Evolutionary conservation across 2,797 vertebrate species (phyloP).

Genomic region (Mionectes olivaceus): DNA sequence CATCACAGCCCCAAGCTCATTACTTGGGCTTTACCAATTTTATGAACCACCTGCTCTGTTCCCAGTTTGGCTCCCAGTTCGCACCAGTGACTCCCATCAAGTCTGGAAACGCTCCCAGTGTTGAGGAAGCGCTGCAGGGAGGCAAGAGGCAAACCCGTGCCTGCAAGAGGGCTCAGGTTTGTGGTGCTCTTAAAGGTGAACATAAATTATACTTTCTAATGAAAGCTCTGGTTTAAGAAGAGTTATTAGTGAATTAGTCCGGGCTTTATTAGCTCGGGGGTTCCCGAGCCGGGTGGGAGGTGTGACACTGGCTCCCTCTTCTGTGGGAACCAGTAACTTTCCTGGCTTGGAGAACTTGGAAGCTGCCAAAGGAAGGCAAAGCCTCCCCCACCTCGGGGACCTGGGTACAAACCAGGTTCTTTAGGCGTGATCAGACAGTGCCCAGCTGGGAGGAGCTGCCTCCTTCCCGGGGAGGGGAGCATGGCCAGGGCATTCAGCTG

Average conservation of each 20-base stretch:
- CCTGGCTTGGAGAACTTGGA: not conserved
- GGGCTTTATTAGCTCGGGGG: conserved; percentile 11
- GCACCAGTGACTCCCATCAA: not conserved
- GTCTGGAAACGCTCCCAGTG: not conserved
- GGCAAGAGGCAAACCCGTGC: not conserved
- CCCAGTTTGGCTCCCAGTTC: conserved; percentile 29
- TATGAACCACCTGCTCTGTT: not conserved
- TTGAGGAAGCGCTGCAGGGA: not conserved
- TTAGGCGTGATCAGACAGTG: rapidly evolving
- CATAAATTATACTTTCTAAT: conserved; percentile 33
- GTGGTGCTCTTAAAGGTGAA: conserved; percentile 1
- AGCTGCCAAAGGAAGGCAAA: not conserved
- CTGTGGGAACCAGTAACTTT: conserved; percentile 53
- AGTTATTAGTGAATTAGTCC: conserved; percentile 19
- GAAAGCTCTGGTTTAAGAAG: conserved; percentile 53
- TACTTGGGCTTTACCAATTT: not conserved
- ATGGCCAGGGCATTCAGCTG: rapidly evolving
- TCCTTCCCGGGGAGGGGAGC: rapidly evolving
- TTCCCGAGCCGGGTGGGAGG: not conserved
- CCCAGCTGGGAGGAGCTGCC: not conserved
- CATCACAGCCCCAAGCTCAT: not conserved
- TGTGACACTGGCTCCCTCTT: conserved; percentile 72
- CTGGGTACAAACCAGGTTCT: rapidly evolving
- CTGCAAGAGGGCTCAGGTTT: not conserved
- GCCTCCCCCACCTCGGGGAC: not conserved